Conservation (phyloP, 2,888 invertebrate species). For the Cenopis cana region DNA sequence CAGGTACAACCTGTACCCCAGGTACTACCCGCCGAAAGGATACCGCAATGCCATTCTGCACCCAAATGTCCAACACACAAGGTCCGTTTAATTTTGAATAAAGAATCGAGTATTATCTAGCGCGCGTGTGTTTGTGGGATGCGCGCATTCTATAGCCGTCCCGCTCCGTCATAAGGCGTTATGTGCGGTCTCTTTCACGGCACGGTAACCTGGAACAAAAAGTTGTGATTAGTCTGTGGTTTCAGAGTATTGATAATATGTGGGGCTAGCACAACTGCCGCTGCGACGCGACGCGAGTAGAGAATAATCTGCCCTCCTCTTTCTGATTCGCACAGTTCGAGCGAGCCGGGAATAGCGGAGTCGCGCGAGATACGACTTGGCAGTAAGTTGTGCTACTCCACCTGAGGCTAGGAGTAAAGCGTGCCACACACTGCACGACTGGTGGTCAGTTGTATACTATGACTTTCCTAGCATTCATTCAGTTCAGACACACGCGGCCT, state of each 20-base stretch:
- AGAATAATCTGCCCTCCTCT: too few relatives aligned
- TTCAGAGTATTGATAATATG: not conserved
- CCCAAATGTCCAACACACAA: constrained; percentile 58
- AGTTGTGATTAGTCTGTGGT: constrained; percentile 55
- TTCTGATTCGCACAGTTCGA: too few relatives aligned
- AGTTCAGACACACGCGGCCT: too few relatives aligned
- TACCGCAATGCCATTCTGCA: constrained; percentile 68
- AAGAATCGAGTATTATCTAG: constrained; percentile 71
- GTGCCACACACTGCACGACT: too few relatives aligned
- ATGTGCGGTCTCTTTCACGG: constrained; percentile 67
- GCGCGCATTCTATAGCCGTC: constrained; percentile 74
- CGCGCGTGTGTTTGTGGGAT: constrained; percentile 71
- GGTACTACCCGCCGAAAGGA: constrained; percentile 46
- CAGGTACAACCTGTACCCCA: constrained; percentile 1
- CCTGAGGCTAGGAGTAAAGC: too few relatives aligned
- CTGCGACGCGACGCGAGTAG: too few relatives aligned
- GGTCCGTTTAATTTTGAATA: constrained; percentile 60
- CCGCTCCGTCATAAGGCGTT: constrained; percentile 81
- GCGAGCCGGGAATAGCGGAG: too few relatives aligned
- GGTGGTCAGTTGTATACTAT: too few relatives aligned
- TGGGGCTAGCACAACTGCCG: not conserved
- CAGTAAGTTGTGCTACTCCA: too few relatives aligned
- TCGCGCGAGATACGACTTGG: too few relatives aligned
- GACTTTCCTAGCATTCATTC: too few relatives aligned
- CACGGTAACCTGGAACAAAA: constrained; percentile 75